Evolutionary conservation across 2,113 vertebrate genomes (phyloP).

Genomic region (Polyodon spathula): DNA sequence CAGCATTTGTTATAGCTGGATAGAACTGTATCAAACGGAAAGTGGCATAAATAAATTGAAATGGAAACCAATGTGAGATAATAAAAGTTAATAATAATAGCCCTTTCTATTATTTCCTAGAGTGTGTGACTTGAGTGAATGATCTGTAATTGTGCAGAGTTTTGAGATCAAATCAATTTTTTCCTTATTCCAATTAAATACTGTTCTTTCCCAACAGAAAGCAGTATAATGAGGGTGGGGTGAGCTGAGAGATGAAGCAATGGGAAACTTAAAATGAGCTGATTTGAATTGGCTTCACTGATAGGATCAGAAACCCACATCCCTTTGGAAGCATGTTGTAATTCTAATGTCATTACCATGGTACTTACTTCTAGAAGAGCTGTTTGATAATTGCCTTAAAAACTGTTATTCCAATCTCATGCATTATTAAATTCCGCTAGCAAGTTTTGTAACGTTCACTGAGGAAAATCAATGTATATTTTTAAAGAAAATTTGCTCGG

Average conservation of each 20-base stretch:
- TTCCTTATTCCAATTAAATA: too few species aligned
- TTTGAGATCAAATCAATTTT: too few species aligned
- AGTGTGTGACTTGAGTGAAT: too few species aligned
- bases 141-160: too few species aligned
- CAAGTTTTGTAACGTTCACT: constrained; percentile 6
- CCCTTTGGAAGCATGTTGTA: constrained; percentile 2
- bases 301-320: background rate
- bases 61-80: too few species aligned
- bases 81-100: too few species aligned
- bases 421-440: constrained; percentile 20
- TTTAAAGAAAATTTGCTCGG: too few species aligned
- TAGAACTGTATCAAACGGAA: too few species aligned
- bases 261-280: background rate
- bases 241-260: background rate
- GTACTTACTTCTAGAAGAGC: constrained; percentile 6
- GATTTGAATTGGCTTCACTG: constrained; percentile 1
- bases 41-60: too few species aligned
- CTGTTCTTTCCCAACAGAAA: too few species aligned
- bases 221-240: background rate
- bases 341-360: constrained; percentile 3
- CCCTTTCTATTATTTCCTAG: too few species aligned
- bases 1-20: too few species aligned
- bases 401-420: background rate
- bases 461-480: constrained; percentile 2
- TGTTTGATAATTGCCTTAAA: constrained; percentile 10